Conservation (phyloP, 2,888 invertebrate species). For the Pheosia gnoma region DNA sequence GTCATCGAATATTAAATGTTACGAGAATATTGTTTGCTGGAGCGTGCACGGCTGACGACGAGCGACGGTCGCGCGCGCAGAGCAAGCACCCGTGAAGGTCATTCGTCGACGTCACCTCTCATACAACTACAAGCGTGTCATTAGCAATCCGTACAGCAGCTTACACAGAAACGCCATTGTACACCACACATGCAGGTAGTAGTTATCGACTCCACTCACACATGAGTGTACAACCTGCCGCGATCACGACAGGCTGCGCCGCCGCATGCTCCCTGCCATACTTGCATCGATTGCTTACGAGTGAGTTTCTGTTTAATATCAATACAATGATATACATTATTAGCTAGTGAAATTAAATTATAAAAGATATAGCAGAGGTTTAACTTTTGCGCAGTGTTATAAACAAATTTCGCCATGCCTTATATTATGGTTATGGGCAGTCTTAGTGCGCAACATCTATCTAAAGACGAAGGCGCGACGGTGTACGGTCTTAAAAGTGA, state of each 20-base stretch:
- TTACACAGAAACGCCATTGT: constrained; percentile 43
- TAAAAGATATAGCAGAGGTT: constrained; percentile 6
- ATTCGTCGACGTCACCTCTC: constrained; percentile 64
- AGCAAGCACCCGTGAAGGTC: constrained; percentile 75
- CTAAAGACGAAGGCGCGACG: constrained; percentile 76
- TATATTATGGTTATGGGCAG: constrained; percentile 81
- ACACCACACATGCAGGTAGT: constrained; percentile 48
- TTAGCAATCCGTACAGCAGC: constrained; percentile 40
- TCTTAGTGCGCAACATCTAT: constrained; percentile 72
- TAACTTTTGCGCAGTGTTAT: constrained; percentile 16
- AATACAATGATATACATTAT: constrained; percentile 56
- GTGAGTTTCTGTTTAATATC: constrained; percentile 17
- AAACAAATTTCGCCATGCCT: constrained; percentile 61
- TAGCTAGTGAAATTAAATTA: constrained; percentile 48
- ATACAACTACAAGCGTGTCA: constrained; percentile 47
- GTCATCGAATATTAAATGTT: not conserved
- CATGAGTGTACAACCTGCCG: constrained; percentile 60
- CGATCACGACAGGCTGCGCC: constrained; percentile 34
- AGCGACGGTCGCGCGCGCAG: constrained; percentile 46
- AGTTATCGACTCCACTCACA: constrained; percentile 72
- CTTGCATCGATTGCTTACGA: constrained; percentile 18
- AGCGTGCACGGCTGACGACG: not conserved
- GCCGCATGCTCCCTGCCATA: constrained; percentile 51
- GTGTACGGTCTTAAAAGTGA: constrained; percentile 79
- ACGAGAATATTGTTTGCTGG: constrained; percentile 4